Percentiles rank a stretch among this genome's conserved stretches.
phyloP scores from a whole-genome alignment of 2,113 vertebrate genomes.

The Erinaceus europaeus region DNA sequence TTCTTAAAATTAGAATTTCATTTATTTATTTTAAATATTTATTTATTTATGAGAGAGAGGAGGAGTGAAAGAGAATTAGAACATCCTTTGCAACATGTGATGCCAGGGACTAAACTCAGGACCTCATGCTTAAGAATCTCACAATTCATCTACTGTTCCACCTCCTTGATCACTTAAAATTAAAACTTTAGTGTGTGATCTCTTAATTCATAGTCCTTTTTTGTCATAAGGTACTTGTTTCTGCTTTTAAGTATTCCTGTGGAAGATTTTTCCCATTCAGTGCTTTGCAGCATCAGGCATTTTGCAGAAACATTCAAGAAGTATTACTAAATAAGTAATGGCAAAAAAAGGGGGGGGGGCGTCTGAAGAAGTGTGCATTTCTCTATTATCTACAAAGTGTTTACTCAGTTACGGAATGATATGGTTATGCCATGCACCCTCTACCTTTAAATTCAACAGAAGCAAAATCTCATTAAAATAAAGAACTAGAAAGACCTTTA shows the following conservation, averaged over 20 bases:
- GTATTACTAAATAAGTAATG: constrained; percentile 13
- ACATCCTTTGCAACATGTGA: no score
- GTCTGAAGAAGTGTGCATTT: not conserved
- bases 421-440: not conserved
- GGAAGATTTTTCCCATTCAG: constrained; percentile 6
- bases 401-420: not conserved
- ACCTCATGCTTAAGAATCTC: no score
- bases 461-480: constrained; percentile 17
- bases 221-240: not conserved
- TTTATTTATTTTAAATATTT: no score
- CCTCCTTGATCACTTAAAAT: no score
- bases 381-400: not conserved
- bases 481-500: not conserved
- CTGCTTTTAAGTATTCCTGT: constrained; percentile 33
- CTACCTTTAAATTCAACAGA: not conserved
- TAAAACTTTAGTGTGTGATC: not conserved
- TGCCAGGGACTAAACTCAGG: no score
- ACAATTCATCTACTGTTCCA: no score
- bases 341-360: not conserved
- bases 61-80: no score
- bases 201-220: constrained; percentile 2
- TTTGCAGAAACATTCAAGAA: not conserved
- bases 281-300: not conserved
- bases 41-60: no score
- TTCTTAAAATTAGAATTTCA: no score